A percentile compares a stretch with the other conserved stretches of the same genome.
Conservation (phyloP, 2,113 vertebrate genomes). For the Callipepla californica region DNA sequence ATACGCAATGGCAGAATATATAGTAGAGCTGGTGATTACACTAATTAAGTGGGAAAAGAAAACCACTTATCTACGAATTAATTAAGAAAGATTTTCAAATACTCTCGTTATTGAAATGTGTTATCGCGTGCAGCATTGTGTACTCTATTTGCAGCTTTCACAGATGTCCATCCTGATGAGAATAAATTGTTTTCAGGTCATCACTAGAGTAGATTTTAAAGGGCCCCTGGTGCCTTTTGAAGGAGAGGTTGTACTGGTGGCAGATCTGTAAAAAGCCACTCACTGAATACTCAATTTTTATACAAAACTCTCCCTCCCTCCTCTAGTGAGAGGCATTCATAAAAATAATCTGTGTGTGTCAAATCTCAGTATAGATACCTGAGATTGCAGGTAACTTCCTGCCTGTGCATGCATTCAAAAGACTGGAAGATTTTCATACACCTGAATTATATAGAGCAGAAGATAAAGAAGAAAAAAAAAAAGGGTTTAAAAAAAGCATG, state of each 20-base stretch:
- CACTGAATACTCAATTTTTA: neutral
- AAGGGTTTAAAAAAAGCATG: neutral
- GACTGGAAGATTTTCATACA: neutral
- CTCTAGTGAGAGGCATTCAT: neutral
- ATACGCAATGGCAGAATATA: neutral
- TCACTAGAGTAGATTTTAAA: neutral
- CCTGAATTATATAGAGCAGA: neutral
- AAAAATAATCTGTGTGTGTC: neutral
- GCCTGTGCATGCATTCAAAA: neutral
- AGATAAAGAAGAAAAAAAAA: no score
- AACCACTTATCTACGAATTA: neutral
- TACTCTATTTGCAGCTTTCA: neutral
- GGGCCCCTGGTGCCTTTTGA: neutral
- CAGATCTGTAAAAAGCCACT: neutral
- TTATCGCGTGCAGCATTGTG: neutral
- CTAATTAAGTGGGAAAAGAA: neutral
- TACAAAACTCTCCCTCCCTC: neutral
- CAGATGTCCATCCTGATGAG: neutral
- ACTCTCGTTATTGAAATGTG: neutral
- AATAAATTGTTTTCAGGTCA: neutral
- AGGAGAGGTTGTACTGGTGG: neutral
- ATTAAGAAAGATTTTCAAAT: conserved; percentile 17
- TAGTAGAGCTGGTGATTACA: neutral
- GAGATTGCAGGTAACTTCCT: neutral
- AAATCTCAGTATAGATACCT: neutral